Conservation (phyloP, 2,888 invertebrate species). For the Frankliniella fusca region DNA sequence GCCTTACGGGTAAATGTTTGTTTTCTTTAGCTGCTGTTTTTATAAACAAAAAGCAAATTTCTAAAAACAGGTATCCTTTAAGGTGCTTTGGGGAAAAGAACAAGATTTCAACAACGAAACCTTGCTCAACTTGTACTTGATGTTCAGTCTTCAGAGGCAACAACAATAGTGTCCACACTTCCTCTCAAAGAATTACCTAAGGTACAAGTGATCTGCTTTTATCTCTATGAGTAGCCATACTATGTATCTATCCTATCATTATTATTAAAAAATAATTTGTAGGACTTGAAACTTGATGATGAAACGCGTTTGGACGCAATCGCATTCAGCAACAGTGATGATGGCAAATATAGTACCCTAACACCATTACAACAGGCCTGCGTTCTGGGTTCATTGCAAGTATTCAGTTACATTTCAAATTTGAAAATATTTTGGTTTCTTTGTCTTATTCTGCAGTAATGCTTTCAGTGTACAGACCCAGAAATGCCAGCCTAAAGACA, state of each 20-base stretch:
- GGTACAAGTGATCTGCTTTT: not conserved
- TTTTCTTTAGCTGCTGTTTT: conserved; percentile 15
- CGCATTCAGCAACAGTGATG: conserved; percentile 60
- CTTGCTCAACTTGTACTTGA: conserved; percentile 77
- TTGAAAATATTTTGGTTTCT: conserved; percentile 10
- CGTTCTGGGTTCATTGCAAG: conserved; percentile 71
- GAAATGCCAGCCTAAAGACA: conserved; percentile 73
- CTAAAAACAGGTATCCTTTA: conserved; percentile 41
- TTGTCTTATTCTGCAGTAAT: conserved; percentile 31
- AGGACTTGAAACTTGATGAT: conserved; percentile 11
- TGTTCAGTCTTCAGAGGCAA: conserved; percentile 48
- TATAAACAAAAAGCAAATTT: conserved; percentile 31
- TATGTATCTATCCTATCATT: not conserved
- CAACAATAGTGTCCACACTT: not conserved
- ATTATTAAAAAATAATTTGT: not conserved
- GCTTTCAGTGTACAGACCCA: conserved; percentile 62
- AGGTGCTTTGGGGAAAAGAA: conserved; percentile 84
- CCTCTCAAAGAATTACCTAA: conserved; percentile 32
- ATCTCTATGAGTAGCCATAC: not conserved
- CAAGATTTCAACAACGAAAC: conserved; percentile 77
- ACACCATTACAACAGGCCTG: conserved; percentile 74
- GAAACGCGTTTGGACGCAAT: conserved; percentile 48
- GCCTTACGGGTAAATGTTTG: conserved; percentile 58
- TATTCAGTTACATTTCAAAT: conserved; percentile 38
- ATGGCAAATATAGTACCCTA: conserved; percentile 51